Conservation (phyloP, 2,113 vertebrate species). For the Dolichotis patagonum region DNA sequence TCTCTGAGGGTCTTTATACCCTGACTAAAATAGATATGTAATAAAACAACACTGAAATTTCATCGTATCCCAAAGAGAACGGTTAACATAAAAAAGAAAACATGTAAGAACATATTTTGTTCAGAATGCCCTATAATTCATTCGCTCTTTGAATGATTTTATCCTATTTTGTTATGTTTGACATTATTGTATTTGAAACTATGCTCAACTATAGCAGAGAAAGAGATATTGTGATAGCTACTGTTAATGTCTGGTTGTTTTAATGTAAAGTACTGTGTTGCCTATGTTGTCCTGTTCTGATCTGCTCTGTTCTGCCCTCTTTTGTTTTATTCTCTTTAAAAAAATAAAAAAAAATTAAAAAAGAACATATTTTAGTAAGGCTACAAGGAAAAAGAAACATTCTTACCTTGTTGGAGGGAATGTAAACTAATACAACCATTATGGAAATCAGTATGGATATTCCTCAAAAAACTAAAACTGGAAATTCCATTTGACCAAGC, state of each 20-base stretch:
- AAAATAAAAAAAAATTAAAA: too few relatives aligned
- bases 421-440: neutral
- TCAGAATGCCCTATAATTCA: too few relatives aligned
- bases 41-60: neutral
- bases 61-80: neutral
- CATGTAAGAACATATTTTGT: neutral
- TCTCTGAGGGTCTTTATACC: constrained; percentile 7
- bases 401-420: neutral
- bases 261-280: too few relatives aligned
- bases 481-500: neutral
- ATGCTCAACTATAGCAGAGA: too few relatives aligned
- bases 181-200: too few relatives aligned
- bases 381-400: neutral
- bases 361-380: neutral
- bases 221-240: too few relatives aligned
- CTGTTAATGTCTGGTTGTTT: too few relatives aligned
- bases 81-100: neutral
- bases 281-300: too few relatives aligned
- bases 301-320: too few relatives aligned
- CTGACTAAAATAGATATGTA: neutral
- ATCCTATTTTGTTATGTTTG: too few relatives aligned
- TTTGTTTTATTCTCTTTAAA: too few relatives aligned
- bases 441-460: neutral
- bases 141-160: too few relatives aligned
- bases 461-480: neutral